Percentiles rank a stretch among this genome's conserved stretches.
Evolutionary conservation across 2,888 invertebrate genomes (phyloP).

Genomic region (Syrphus vitripennis): DNA sequence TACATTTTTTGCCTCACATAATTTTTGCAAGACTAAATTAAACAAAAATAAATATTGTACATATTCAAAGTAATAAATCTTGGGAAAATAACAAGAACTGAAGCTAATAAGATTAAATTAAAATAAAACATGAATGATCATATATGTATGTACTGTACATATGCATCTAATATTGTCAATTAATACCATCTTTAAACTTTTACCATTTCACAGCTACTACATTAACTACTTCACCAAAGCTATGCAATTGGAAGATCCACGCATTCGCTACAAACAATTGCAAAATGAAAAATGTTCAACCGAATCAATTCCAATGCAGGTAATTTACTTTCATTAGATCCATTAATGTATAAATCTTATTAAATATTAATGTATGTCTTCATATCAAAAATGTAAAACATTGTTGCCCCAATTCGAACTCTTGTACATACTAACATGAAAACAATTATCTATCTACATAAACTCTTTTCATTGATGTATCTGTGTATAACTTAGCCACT

Average conservation of each 20-base stretch:
- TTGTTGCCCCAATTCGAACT: not conserved
- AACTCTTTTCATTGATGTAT: not conserved
- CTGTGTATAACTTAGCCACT: slow-evolving; percentile 78
- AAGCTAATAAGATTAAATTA: too few species aligned
- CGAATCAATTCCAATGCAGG: slow-evolving; percentile 86
- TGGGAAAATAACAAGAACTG: too few species aligned
- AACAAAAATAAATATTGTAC: too few species aligned
- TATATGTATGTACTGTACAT: too few species aligned
- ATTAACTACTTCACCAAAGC: slow-evolving; percentile 88
- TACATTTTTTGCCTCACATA: too few species aligned
- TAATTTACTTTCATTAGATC: slow-evolving; percentile 77
- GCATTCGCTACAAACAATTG: slow-evolving; percentile 83
- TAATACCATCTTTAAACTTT: too few species aligned
- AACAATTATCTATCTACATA: slow-evolving; percentile 73
- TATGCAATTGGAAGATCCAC: slow-evolving; percentile 90
- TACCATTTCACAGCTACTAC: slow-evolving; percentile 85
- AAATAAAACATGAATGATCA: too few species aligned
- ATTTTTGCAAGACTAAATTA: too few species aligned
- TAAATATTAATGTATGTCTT: slow-evolving; percentile 4
- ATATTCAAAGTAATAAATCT: too few species aligned
- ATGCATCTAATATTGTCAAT: too few species aligned
- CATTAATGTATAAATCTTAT: not conserved
- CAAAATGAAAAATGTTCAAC: slow-evolving; percentile 82
- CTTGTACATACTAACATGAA: slow-evolving; percentile 51
- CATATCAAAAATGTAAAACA: not conserved